Conservation (phyloP, 2,797 vertebrate species). For the Ptychobarbus kaznakovi region DNA sequence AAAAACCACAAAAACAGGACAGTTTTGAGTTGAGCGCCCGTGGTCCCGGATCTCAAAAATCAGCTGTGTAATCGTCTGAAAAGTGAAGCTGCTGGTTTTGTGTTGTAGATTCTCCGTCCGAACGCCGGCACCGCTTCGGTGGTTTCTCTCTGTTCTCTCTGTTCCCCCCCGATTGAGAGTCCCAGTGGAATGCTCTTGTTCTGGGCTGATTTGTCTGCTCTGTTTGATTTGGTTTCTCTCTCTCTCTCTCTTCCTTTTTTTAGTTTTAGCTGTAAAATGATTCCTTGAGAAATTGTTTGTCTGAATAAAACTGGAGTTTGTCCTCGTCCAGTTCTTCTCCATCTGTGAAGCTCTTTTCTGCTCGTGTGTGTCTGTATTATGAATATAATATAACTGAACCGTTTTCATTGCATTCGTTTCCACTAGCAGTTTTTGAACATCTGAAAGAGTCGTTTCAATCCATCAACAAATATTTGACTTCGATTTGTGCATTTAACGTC, state of each 20-base stretch:
- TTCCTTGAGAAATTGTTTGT: conserved; percentile 80
- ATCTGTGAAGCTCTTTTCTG: conserved; percentile 51
- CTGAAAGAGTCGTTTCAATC: background rate
- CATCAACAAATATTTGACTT: no score
- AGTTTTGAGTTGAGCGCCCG: background rate
- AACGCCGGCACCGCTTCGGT: conserved; percentile 1
- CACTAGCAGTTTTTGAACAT: background rate
- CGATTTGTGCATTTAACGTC: background rate
- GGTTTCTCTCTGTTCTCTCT: conserved; percentile 33
- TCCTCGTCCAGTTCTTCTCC: conserved; percentile 71
- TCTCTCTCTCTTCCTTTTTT: background rate
- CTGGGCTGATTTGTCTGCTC: conserved; percentile 69
- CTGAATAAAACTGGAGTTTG: conserved; percentile 89
- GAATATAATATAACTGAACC: background rate
- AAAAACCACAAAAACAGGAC: background rate
- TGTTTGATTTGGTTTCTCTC: conserved; percentile 68
- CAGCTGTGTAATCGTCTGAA: background rate
- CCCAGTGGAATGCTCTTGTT: conserved; percentile 83
- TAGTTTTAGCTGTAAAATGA: conserved; percentile 69
- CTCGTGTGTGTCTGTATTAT: background rate
- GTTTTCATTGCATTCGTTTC: background rate
- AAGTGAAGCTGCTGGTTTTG: background rate
- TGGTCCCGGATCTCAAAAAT: background rate
- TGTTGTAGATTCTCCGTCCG: background rate
- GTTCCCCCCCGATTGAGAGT: conserved; percentile 69